phyloP scores from a whole-genome alignment of 2,888 invertebrate genomes.

The Pachymerium ferrugineum region DNA sequence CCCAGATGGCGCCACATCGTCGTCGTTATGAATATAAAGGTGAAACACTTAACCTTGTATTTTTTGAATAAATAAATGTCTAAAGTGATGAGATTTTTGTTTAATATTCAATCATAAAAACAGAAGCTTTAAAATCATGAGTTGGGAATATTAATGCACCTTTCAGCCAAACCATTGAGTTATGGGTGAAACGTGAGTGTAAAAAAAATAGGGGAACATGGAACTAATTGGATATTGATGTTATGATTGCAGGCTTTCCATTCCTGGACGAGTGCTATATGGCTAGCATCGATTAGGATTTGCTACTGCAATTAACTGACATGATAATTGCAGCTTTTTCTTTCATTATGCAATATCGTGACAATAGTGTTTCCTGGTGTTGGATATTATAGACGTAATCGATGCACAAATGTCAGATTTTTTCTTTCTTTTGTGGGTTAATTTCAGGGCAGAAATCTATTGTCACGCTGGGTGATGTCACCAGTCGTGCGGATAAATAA shows the following conservation, averaged over 20 bases:
- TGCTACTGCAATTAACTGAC: neutral
- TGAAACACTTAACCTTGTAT: neutral
- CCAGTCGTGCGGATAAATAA: too few relatives aligned
- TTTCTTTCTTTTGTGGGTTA: too few relatives aligned
- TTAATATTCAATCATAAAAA: neutral
- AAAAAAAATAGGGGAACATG: neutral
- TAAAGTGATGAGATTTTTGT: neutral
- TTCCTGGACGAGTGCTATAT: neutral
- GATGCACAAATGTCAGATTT: too few relatives aligned
- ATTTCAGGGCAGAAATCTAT: too few relatives aligned
- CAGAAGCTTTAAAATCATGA: neutral
- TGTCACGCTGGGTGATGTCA: too few relatives aligned
- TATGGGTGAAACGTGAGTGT: neutral
- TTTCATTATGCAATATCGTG: neutral
- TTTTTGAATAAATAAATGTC: neutral
- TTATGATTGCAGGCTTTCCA: neutral
- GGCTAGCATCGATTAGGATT: neutral
- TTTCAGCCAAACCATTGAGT: neutral
- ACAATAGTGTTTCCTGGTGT: neutral
- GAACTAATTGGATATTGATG: conserved; percentile 21
- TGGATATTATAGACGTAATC: too few relatives aligned
- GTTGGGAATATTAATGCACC: neutral
- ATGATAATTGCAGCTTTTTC: neutral
- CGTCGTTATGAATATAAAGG: neutral
- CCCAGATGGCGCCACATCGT: neutral